Conservation (phyloP, 2,113 vertebrate genomes). For the Hepsetus odoe region DNA sequence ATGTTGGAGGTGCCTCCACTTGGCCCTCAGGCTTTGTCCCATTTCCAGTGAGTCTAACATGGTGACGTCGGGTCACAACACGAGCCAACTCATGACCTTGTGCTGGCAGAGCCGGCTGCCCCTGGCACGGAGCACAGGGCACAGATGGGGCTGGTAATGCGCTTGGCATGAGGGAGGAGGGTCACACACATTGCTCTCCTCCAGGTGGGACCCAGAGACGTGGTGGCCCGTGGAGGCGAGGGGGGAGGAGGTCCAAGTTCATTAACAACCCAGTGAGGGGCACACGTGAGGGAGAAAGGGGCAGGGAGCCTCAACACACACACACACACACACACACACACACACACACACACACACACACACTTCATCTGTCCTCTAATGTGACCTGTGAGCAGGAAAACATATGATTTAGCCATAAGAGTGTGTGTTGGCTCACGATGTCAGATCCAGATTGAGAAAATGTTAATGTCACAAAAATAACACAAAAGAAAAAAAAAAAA, state of each 20-base stretch:
- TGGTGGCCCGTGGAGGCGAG: slow-evolving; percentile 28
- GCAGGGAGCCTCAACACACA: slow-evolving; percentile 10
- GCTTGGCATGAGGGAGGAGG: slow-evolving; percentile 62
- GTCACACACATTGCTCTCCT: slow-evolving; percentile 43
- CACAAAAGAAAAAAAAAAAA: too few species aligned
- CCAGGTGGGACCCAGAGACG: slow-evolving; percentile 58
- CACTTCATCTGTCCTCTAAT: slow-evolving; percentile 36
- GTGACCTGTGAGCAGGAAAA: slow-evolving; percentile 40
- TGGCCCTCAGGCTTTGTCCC: slow-evolving; percentile 22
- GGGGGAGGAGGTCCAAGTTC: slow-evolving; percentile 49
- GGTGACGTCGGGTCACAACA: slow-evolving; percentile 68
- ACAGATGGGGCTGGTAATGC: slow-evolving; percentile 78
- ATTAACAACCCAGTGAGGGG: slow-evolving; percentile 58
- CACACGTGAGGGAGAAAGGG: slow-evolving; percentile 11
- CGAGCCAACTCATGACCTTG: slow-evolving; percentile 77
- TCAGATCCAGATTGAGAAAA: too few species aligned
- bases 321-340: slow-evolving; percentile 9
- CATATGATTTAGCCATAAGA: slow-evolving; percentile 19
- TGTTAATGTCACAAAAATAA: too few species aligned
- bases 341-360: slow-evolving; percentile 9
- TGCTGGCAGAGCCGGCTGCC: slow-evolving; percentile 60
- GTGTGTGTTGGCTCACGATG: background rate
- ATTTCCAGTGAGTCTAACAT: slow-evolving; percentile 55
- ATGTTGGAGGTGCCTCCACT: background rate
- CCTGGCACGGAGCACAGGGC: slow-evolving; percentile 60